phyloP scores from a whole-genome alignment of 2,888 invertebrate species.

The Pollenia griseotomentosa region DNA sequence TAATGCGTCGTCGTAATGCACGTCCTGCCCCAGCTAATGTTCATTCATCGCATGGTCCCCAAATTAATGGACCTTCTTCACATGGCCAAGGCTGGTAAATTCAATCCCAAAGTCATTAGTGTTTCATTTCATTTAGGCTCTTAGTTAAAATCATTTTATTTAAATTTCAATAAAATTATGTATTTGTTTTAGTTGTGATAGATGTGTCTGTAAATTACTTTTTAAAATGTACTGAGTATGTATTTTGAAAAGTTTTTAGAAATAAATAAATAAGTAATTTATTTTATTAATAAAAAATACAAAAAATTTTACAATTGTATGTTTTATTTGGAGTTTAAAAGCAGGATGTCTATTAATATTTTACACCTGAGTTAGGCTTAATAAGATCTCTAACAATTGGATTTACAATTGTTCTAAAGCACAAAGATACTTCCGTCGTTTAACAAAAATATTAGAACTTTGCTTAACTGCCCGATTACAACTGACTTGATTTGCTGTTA shows the following conservation, averaged over 20 bases:
- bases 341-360: no score
- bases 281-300: constrained; percentile 14
- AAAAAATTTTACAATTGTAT: background rate
- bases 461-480: no score
- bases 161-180: constrained; percentile 59
- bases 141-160: constrained; percentile 48
- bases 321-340: background rate
- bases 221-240: background rate
- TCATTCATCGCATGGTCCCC: constrained; percentile 30
- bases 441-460: no score
- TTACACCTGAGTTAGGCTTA: no score
- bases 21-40: constrained; percentile 4
- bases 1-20: constrained; percentile 75
- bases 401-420: no score
- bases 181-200: constrained; percentile 33
- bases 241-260: background rate
- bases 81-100: constrained; percentile 56
- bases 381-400: no score
- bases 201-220: background rate
- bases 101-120: constrained; percentile 28
- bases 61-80: constrained; percentile 4
- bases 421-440: no score
- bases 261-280: constrained; percentile 14
- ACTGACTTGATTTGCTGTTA: no score
- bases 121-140: constrained; percentile 37